Conservation (phyloP, 2,113 vertebrate genomes). For the Chunga burmeisteri region DNA sequence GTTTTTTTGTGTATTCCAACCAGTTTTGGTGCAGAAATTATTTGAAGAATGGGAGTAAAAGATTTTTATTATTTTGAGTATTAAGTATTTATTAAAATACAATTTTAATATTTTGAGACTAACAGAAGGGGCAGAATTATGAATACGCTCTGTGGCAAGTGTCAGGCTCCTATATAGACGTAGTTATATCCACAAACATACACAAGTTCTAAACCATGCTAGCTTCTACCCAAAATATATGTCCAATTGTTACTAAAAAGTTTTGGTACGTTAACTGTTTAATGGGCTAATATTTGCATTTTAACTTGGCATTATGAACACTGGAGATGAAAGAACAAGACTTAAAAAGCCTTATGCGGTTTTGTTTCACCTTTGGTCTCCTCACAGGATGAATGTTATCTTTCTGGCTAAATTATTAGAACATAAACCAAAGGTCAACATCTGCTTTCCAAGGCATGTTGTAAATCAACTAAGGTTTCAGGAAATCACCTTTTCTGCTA, state of each 20-base stretch:
- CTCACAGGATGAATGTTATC: background rate
- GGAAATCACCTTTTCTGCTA: background rate
- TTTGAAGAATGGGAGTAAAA: background rate
- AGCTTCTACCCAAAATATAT: background rate
- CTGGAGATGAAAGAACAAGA: background rate
- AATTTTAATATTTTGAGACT: background rate
- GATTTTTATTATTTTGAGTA: background rate
- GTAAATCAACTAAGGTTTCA: background rate
- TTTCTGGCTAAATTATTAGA: background rate
- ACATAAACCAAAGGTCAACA: background rate
- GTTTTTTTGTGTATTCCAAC: background rate
- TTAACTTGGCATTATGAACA: background rate
- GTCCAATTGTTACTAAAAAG: background rate
- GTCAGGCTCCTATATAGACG: background rate
- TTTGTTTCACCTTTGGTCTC: background rate
- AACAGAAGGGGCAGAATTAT: background rate
- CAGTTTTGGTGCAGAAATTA: background rate
- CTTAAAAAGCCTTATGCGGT: background rate
- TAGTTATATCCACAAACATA: background rate
- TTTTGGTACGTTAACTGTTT: background rate
- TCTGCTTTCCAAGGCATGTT: background rate
- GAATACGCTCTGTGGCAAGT: background rate
- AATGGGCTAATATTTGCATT: background rate
- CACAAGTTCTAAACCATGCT: background rate
- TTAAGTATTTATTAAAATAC: background rate